phyloP scores from a whole-genome alignment of 2,113 vertebrate species.

The Anoplopoma fimbria region DNA sequence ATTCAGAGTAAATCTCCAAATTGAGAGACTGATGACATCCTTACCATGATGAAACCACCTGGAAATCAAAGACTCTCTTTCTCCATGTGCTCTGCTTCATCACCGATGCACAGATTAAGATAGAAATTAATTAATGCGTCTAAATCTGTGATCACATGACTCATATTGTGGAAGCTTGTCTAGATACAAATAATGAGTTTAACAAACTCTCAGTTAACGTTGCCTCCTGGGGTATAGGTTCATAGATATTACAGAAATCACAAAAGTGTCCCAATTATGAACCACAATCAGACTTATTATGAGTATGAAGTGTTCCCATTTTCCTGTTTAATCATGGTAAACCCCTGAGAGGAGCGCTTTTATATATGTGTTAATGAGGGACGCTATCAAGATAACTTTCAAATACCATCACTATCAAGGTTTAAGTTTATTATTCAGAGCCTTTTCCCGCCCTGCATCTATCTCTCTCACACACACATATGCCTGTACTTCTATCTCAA shows the following conservation, averaged over 20 bases:
- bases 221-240: too few species aligned
- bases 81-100: constrained; percentile 4
- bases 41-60: constrained; percentile 46
- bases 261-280: constrained; percentile 9
- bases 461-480: too few species aligned
- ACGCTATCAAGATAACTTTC: constrained; percentile 15
- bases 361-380: too few species aligned
- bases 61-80: neutral
- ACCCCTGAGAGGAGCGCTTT: constrained; percentile 1
- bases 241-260: too few species aligned
- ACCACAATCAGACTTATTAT: constrained; percentile 9
- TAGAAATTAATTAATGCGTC: constrained; percentile 24
- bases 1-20: neutral
- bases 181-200: too few species aligned
- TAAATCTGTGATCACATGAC: constrained; percentile 6
- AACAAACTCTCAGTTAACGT: too few species aligned
- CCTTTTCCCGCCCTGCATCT: neutral
- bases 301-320: neutral
- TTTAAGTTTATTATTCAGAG: constrained; percentile 8
- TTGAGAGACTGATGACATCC: constrained; percentile 23
- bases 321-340: constrained; percentile 21
- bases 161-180: neutral
- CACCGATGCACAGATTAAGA: neutral
- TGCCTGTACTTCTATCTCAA: too few species aligned
- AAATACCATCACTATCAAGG: constrained; percentile 24